Percentiles rank a stretch among this genome's conserved stretches.
phyloP scores from a whole-genome alignment of 2,113 vertebrate genomes.

The Dolichallabes microphthalmus region DNA sequence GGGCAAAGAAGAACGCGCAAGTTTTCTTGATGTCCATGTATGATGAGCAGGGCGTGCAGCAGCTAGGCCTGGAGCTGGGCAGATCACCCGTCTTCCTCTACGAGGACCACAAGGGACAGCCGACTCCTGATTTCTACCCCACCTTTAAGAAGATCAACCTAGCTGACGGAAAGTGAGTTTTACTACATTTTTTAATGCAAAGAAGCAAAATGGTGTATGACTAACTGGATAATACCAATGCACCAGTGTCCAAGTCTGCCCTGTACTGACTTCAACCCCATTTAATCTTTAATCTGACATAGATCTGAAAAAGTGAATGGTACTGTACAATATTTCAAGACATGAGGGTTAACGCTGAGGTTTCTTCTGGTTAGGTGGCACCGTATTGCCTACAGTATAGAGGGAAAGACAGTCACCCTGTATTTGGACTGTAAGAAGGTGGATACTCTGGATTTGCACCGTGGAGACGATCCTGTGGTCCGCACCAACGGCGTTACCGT shows the following conservation, averaged over 20 bases:
- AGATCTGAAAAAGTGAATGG: neutral
- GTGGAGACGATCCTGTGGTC: slow-evolving; percentile 69
- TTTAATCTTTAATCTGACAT: neutral
- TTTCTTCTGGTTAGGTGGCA: slow-evolving; percentile 79
- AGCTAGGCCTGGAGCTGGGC: slow-evolving; percentile 84
- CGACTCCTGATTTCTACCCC: slow-evolving; percentile 73
- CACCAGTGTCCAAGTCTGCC: neutral
- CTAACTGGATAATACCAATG: neutral
- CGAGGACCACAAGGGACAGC: slow-evolving; percentile 76
- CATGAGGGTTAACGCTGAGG: neutral
- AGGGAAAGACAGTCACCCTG: slow-evolving; percentile 73
- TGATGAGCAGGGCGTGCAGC: slow-evolving; percentile 77
- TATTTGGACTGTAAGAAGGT: slow-evolving; percentile 79
- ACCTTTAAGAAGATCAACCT: slow-evolving; percentile 80
- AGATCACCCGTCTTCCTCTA: slow-evolving; percentile 80
- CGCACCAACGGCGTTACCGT: slow-evolving; percentile 80
- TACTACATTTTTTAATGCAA: neutral
- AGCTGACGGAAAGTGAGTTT: slow-evolving; percentile 84
- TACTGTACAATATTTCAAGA: neutral
- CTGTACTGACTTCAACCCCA: neutral
- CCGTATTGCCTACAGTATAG: slow-evolving; percentile 81
- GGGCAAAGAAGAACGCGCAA: slow-evolving; percentile 74
- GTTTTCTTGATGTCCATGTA: slow-evolving; percentile 85
- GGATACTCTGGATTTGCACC: slow-evolving; percentile 68
- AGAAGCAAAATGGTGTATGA: neutral